Conservation (phyloP, 2,888 invertebrate species). For the Polyommatus iphigenia region DNA sequence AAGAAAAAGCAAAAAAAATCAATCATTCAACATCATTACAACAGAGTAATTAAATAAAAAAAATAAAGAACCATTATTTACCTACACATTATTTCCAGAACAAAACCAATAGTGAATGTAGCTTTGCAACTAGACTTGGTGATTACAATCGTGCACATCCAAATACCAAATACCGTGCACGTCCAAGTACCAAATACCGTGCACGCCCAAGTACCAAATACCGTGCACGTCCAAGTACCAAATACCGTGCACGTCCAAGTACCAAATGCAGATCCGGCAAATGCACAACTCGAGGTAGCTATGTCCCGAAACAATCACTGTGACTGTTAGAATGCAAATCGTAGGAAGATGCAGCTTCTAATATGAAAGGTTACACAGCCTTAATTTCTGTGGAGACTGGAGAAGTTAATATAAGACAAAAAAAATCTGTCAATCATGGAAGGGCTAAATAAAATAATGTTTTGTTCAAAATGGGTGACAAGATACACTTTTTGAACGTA, state of each 20-base stretch:
- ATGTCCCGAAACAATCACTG: not conserved
- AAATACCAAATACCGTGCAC: not conserved
- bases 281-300: not conserved
- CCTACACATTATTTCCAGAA: too few species aligned
- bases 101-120: too few species aligned
- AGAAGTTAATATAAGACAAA: too few species aligned
- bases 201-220: too few species aligned
- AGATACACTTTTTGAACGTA: too few species aligned
- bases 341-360: not conserved
- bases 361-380: not conserved
- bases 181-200: not conserved
- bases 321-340: not conserved
- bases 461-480: too few species aligned
- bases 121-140: not conserved
- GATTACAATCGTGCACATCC: not conserved
- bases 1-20: too few species aligned
- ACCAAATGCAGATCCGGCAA: slow-evolving; percentile 7
- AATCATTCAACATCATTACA: too few species aligned
- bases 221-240: not conserved
- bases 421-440: too few species aligned
- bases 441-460: not conserved
- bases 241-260: not conserved
- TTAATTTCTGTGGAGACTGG: not conserved
- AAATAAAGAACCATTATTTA: too few species aligned
- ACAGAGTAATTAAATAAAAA: too few species aligned